Base-by-base conservation (phyloP, 1,140 invertebrate species). In the Homalodisca vitripennis region DNA sequence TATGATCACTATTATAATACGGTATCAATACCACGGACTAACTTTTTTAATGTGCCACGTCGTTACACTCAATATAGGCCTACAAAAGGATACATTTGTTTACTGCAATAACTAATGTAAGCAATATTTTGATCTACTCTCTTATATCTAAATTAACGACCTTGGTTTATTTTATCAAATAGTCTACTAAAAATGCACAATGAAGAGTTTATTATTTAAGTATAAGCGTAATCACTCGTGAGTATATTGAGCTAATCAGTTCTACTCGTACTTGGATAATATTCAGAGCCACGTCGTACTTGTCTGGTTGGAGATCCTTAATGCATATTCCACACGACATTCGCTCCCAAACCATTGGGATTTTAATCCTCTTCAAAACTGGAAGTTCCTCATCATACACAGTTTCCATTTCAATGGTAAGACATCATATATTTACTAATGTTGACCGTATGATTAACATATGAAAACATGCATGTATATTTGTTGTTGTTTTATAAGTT, bases 271-370 rank as follows among this genome's bases (percentile, higher is more conserved):
- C 84, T 80, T 86, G 82, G 70, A 88, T 78, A 62, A 88, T 72
- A 32, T 78, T 76, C 1, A 85, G 70, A 2, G 82, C 83, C 68
- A 86, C 83, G 1, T 86, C 81, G 70, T 83, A 87, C 62, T 82
- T 77, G 14, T 75, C 77, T 60, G 85, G 82, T 73, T 84, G 82
- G 0, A 88, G 73, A 76, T 88, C 87, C 51, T 84, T 78, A 53
- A 88, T 86, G 66, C 82, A 78, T 41, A 85, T 77, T 1, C 82
- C 83, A 48, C 77, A 75, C 1, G 81, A 74, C 17, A 83, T 75
- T 6, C 79, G 76, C 13, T 81, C 79, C 87, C 87, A 89, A 13
- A 83, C 78, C 0, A 86, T 77, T 0, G 87, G 86, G 26, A 69
- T 46, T 51, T 69, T 69, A 29, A 69, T 69, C 27, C 68, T 31